A percentile compares a stretch with the other conserved stretches of the same genome.
Evolutionary conservation across 2,113 vertebrate genomes (phyloP).

Genomic region (Siniperca knerii): DNA sequence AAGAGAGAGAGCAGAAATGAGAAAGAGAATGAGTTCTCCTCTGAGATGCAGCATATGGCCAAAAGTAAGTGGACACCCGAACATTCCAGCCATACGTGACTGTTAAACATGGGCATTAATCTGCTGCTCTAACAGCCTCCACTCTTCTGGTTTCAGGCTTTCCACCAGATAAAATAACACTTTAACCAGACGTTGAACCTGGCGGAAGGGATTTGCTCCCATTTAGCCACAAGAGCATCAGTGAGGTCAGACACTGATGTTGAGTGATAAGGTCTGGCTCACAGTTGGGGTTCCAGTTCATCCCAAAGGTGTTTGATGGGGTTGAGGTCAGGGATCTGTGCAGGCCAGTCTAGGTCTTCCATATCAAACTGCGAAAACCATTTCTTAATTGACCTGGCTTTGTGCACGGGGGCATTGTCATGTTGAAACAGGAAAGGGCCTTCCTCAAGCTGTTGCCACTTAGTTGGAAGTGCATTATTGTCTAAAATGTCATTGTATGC

Average conservation of each 20-base stretch:
- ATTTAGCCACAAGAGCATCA: background rate
- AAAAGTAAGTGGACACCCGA: conserved; percentile 1
- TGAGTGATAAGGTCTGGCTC: background rate
- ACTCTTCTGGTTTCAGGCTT: background rate
- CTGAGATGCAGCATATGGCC: background rate
- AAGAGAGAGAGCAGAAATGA: background rate
- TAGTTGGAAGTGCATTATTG: background rate
- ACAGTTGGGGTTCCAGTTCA: background rate
- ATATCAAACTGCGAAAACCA: background rate
- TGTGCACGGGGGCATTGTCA: background rate
- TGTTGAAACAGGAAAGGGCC: background rate
- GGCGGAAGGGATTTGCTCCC: background rate
- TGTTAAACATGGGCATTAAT: background rate
- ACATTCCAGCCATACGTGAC: conserved; percentile 13
- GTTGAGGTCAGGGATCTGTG: background rate
- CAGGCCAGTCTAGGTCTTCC: background rate
- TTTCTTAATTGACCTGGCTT: background rate
- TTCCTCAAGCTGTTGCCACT: background rate
- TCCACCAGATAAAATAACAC: background rate
- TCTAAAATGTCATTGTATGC: background rate
- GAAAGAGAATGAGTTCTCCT: background rate
- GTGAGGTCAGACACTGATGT: background rate
- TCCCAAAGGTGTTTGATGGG: background rate
- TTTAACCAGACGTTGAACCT: background rate
- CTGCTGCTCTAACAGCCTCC: background rate